phyloP scores from a whole-genome alignment of 2,797 vertebrate genomes.

The Gymnocypris eckloni region DNA sequence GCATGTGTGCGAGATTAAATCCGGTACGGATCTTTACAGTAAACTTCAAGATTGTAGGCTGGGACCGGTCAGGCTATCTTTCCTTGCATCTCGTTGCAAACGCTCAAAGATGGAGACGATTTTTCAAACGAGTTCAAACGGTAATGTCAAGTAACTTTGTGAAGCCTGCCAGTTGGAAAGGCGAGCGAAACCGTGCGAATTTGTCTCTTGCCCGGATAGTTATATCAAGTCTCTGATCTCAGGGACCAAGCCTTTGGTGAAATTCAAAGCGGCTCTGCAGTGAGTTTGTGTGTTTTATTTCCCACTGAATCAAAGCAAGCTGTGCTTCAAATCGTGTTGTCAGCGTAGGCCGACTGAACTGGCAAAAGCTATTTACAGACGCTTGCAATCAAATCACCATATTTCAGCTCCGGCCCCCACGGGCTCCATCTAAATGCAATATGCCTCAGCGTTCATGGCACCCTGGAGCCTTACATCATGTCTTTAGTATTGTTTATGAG shows the following conservation, averaged over 20 bases:
- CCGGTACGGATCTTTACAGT: conserved; percentile 35
- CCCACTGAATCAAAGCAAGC: conserved; percentile 57
- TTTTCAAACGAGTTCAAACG: conserved; percentile 26
- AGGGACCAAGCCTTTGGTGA: conserved; percentile 31
- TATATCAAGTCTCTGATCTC: conserved; percentile 48
- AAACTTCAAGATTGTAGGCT: conserved; percentile 39
- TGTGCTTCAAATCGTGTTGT: conserved; percentile 56
- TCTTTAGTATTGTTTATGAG: conserved; percentile 54
- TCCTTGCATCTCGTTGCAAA: conserved; percentile 18
- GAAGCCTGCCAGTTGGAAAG: conserved; percentile 22
- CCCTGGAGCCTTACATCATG: conserved; percentile 59
- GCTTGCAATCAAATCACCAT: conserved; percentile 55
- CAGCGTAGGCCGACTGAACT: conserved; percentile 47
- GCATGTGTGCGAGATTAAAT: conserved; percentile 44
- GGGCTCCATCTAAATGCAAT: conserved; percentile 51
- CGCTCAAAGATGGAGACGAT: conserved; percentile 9
- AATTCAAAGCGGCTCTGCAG: conserved; percentile 27
- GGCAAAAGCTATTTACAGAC: conserved; percentile 56
- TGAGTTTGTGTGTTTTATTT: conserved; percentile 44
- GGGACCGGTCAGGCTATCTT: conserved; percentile 19
- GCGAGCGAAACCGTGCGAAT: background rate
- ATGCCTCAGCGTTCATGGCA: conserved; percentile 41
- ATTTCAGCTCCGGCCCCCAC: conserved; percentile 43
- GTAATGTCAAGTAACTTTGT: conserved; percentile 6
- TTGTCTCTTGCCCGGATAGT: conserved; percentile 20